phyloP scores from a whole-genome alignment of 2,113 vertebrate genomes.

The Elaphurus davidianus region DNA sequence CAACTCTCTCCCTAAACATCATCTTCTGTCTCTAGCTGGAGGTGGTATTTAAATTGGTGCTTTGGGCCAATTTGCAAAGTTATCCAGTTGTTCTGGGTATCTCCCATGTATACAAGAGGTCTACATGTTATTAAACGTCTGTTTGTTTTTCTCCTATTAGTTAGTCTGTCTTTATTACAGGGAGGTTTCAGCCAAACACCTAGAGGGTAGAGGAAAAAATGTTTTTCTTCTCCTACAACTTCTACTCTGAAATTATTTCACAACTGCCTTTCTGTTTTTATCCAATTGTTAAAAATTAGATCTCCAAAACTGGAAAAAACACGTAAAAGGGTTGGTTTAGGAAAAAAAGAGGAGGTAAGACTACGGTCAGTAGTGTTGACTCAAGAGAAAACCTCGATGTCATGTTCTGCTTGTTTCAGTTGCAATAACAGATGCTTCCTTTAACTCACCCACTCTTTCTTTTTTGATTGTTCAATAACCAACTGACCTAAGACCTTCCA shows the following conservation, averaged over 20 bases:
- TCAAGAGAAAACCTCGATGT: background rate
- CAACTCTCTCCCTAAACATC: background rate
- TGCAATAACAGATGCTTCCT: background rate
- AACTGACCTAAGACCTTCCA: background rate
- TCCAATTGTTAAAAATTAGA: background rate
- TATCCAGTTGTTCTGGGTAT: background rate
- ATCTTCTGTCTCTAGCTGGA: background rate
- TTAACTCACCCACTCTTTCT: background rate
- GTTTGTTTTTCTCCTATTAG: background rate
- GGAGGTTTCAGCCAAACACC: background rate
- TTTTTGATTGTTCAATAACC: background rate
- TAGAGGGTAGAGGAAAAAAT: background rate
- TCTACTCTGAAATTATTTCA: background rate
- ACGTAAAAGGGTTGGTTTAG: background rate
- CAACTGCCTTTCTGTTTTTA: background rate
- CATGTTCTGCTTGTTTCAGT: background rate
- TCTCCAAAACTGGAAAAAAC: background rate
- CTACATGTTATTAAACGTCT: background rate
- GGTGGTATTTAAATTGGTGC: background rate
- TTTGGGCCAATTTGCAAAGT: background rate
- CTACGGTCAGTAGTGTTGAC: background rate
- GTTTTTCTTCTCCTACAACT: background rate
- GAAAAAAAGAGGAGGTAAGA: background rate
- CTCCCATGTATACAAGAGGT: background rate
- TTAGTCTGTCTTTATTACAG: background rate